These are phyloP conservation scores for Hemithea aestivaria DNA, from an alignment of 2,888 invertebrate species.

Conservation along the genomic window DNA sequence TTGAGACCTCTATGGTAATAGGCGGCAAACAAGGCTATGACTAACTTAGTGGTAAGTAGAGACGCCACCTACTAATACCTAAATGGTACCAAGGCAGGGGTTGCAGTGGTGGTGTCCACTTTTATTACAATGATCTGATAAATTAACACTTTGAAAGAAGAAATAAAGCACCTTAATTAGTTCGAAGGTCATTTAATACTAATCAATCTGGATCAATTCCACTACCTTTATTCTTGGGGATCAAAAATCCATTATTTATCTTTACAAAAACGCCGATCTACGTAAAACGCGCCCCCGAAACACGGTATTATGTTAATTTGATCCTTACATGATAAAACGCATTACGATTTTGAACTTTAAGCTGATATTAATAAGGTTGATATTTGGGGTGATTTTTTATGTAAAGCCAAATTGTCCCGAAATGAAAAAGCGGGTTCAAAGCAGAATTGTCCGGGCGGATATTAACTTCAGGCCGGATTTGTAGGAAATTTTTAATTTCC, in stretches of 20 bases:
- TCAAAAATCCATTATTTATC: constrained; percentile 22
- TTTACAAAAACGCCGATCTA: constrained; percentile 21
- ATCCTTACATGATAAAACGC: constrained; percentile 2
- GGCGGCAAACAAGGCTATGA: too few relatives aligned
- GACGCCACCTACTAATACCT: too few relatives aligned
- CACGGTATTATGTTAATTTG: constrained; percentile 20
- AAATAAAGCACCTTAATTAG: too few relatives aligned
- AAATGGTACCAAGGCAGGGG: too few relatives aligned
- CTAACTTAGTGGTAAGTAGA: too few relatives aligned
- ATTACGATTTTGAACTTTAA: constrained; percentile 6
- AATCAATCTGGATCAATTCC: constrained; percentile 8
- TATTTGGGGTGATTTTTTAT: constrained; percentile 13
- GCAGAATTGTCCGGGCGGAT: constrained; percentile 28
- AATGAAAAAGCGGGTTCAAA: constrained; percentile 28
- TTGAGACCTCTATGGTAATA: too few relatives aligned
- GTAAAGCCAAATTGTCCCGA: constrained; percentile 24
- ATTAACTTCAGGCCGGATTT: constrained; percentile 32
- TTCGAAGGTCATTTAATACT: constrained; percentile 1
- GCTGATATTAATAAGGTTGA: constrained; percentile 5
- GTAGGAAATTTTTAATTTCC: constrained; percentile 29
- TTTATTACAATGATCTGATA: too few relatives aligned
- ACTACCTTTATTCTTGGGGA: constrained; percentile 8
- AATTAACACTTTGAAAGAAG: too few relatives aligned
- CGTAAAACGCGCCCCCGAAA: constrained; percentile 19
- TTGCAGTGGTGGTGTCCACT: too few relatives aligned